phyloP scores from a whole-genome alignment of 1,140 invertebrate genomes.

The Trichonephila clavata region DNA sequence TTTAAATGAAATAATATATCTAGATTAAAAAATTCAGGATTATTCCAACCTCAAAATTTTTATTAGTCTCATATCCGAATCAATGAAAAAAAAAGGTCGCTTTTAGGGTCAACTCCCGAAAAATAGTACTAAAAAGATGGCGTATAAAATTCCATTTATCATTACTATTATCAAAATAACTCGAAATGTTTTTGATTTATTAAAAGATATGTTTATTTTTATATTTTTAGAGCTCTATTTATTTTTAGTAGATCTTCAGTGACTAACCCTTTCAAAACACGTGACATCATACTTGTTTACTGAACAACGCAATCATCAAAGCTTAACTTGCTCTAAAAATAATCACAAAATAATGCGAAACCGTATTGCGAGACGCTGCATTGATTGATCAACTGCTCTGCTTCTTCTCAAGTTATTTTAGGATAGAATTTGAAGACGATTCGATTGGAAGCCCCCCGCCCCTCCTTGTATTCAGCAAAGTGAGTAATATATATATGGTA shows the following conservation, averaged over 20 bases:
- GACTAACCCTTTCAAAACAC: conserved; percentile 14
- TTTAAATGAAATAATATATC: too few species aligned
- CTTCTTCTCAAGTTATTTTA: background rate
- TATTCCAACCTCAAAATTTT: too few species aligned
- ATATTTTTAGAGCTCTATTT: background rate
- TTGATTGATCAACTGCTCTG: background rate
- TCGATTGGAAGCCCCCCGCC: background rate
- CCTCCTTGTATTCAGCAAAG: background rate
- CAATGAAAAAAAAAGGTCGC: too few species aligned
- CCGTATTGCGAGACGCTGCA: background rate
- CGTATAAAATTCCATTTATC: too few species aligned
- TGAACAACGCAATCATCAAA: background rate
- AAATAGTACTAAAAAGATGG: too few species aligned
- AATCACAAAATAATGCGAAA: background rate
- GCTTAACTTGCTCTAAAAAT: background rate
- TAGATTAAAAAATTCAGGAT: too few species aligned
- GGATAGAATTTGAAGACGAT: background rate
- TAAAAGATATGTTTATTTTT: too few species aligned
- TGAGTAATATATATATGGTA: too few species aligned
- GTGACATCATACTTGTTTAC: conserved; percentile 15
- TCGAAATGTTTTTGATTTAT: too few species aligned
- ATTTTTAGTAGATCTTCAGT: background rate
- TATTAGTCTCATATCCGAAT: too few species aligned
- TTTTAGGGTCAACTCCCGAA: too few species aligned
- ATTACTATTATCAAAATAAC: too few species aligned